Evolutionary conservation across 2,113 vertebrate genomes (phyloP), one percentile per base, ranked within the genome.

Genomic region (Desmodus rotundus): DNA sequence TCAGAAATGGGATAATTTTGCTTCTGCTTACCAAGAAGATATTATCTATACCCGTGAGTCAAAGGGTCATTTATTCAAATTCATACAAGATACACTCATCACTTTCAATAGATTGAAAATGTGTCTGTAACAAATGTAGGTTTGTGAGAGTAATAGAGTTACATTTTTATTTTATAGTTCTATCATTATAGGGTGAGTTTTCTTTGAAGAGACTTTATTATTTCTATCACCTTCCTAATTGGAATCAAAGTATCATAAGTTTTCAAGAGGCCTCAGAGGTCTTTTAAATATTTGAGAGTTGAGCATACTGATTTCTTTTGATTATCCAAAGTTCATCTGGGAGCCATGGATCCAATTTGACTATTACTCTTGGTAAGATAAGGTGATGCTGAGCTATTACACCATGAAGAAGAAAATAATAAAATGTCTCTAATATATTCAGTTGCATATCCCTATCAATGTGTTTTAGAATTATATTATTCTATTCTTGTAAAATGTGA

Each of bases 131-230:
- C 31, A 43, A 94, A 94, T 93, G 41, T 50, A 70, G 47, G 61
- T 20, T 89, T 54, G 88, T 74, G 61, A 87, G 6, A 52, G 4
- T 81, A 96, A 84, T 68, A 92, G 47, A 88, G 12, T 67, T 77
- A 89, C 22, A 77, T 88, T 96, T 95, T 95, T 65, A 84, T 95
- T 97, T 97, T 95, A 96, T 93, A 86, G 24, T 20, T 76, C 72
- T 96, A 58, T 96, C 47, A 95, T 90, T 93, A 83, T 20, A 1
- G 47, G 26, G 7, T 89, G 15, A 65, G 28, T 88, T 95, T 92
- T 96, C 74, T 85, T 95, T 91, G 94, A 97, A 93, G 81, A 94
- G 24, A 68, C 56, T 91, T 93, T 86, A 96, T 93, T 97, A 81
- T 93, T 96, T 92, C 91, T 81, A 84, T 93, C 54, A 86, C 36